Evolutionary conservation across 2,888 invertebrate genomes (phyloP), one percentile per base, ranked within the genome.

Genomic region (Falcaria lacertinaria): DNA sequence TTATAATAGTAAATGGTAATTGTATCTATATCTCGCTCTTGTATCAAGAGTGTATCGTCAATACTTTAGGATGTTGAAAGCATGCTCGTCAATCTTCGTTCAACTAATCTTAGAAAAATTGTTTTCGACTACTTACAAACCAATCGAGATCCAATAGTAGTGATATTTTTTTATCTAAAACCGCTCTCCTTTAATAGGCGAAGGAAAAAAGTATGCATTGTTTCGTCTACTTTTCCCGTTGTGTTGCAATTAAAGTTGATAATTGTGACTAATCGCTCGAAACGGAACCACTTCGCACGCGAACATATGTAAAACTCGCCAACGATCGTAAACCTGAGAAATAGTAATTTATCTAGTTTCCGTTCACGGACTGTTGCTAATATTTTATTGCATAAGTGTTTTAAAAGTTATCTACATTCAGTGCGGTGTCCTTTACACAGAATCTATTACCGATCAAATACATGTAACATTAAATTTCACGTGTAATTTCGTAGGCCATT

Each of bases 231-330:
- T 76, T 82, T 80, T 82, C 73, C 74, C 74, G 66, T 58, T 69
- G 41, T 46, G 41, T 69, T 59, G 65, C 67, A 74, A 82, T 80
- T 78, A 78, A 44, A 59, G 41, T 58, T 53, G 54, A 64, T 80
- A 78, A 84, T 81, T 78, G 79, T 54, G 67, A 51, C 66, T 77
- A 84, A 84, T 84, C 74, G 73, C 25, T 71, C 57, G 74, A 69
- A 69, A 75, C 79, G 77, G 75, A 78, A 80, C 68, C 65, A 55
- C 47, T 48, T 54, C 43, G 44, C 39, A 39, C 19, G 39, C 39
- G 16, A 37, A 14, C 41, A 45, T 57, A 57, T 58, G 57, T 45
- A 52, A 48, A 48, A 39, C 43, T 41, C 39, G 41, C 19, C 14
- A 33, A 11, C n/a, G 14, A 32, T 33, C 14, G 33, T 13, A 11